A percentile compares a stretch with the other conserved stretches of the same genome.
Conservation (phyloP, 2,113 vertebrate genomes). For the Hemibagrus wyckioides region DNA sequence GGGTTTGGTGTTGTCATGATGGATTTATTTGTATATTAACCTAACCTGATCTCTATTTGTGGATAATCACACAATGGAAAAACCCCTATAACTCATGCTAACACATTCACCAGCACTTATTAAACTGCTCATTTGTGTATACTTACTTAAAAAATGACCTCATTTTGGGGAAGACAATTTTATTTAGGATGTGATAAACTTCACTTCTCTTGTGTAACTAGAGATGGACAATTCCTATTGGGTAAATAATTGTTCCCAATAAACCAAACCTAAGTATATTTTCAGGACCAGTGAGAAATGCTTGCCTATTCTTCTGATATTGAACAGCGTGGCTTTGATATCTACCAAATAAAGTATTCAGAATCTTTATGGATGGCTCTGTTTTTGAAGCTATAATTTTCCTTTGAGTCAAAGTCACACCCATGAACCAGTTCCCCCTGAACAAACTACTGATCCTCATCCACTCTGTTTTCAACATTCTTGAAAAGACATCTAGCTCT, state of each 20-base stretch:
- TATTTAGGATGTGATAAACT: not conserved
- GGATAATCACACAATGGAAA: not conserved
- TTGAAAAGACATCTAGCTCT: not conserved
- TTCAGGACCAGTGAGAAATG: not conserved
- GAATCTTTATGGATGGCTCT: not conserved
- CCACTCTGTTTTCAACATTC: not conserved
- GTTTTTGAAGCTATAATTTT: not conserved
- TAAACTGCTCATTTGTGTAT: not conserved
- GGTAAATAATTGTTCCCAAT: not conserved
- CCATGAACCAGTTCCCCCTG: not conserved
- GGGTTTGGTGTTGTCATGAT: not conserved
- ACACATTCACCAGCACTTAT: not conserved
- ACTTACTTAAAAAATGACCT: not conserved
- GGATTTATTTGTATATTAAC: not conserved
- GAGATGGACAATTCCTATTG: not conserved
- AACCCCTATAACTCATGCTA: not conserved
- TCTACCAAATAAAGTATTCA: not conserved
- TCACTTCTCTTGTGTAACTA: not conserved
- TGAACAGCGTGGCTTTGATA: not conserved
- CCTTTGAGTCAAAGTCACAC: not conserved
- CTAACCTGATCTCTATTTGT: not conserved
- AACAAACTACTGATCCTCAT: not conserved
- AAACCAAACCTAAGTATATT: not conserved
- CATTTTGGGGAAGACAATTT: not conserved
- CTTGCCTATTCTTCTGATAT: not conserved